Percentiles rank a stretch among this genome's conserved stretches.
These are phyloP conservation scores for Daboia siamensis DNA, from an alignment of 2,113 vertebrate genomes.

Conservation along the genomic window DNA sequence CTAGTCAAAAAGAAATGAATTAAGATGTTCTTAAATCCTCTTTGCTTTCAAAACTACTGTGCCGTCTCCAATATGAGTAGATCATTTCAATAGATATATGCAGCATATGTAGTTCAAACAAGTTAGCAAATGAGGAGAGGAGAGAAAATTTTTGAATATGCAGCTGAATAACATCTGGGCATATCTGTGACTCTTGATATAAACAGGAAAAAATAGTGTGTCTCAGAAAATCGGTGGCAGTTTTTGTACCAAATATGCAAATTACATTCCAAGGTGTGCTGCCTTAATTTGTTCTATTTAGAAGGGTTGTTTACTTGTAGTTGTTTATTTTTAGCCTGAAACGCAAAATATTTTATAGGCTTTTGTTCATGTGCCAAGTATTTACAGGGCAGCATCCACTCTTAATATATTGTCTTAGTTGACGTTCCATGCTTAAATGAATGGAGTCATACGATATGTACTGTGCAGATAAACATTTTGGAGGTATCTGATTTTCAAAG, in stretches of 20 bases:
- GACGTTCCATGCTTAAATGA: neutral
- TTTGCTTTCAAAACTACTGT: neutral
- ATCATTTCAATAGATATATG: neutral
- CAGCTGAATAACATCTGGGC: neutral
- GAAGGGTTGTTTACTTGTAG: neutral
- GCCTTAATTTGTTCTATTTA: neutral
- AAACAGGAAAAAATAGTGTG: neutral
- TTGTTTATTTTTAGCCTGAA: neutral
- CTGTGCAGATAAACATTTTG: neutral
- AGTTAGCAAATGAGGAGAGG: neutral
- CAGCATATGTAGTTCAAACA: neutral
- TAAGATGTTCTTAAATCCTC: neutral
- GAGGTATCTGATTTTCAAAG: neutral
- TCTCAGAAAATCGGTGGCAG: neutral
- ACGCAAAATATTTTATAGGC: neutral
- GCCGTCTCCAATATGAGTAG: neutral
- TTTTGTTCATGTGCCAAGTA: neutral
- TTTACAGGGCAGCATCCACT: neutral
- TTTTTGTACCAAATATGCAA: neutral
- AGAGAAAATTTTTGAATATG: neutral
- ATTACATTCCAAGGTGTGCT: neutral
- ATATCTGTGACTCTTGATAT: neutral
- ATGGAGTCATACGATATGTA: neutral
- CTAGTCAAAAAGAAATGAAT: neutral
- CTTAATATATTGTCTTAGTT: neutral